A percentile compares a stretch with the other conserved stretches of the same genome.
phyloP scores from a whole-genome alignment of 2,797 vertebrate species.

The Phalloptychus januarius region DNA sequence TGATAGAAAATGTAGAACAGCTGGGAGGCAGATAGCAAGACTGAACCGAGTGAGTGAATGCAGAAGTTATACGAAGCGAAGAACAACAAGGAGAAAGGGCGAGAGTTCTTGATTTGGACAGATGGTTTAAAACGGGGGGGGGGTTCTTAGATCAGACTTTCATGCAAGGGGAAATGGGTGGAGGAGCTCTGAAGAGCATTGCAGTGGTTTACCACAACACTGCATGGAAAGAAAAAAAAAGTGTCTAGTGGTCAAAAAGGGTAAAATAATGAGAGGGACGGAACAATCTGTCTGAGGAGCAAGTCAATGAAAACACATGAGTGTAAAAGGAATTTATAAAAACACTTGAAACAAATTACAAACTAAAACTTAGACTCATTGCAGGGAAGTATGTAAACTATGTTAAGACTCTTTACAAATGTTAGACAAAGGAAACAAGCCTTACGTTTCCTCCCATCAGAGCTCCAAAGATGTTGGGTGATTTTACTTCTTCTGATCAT shows the following conservation, averaged over 20 bases:
- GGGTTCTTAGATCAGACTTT: slow-evolving; percentile 32
- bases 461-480: not conserved
- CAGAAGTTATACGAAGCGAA: not conserved
- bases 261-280: slow-evolving; percentile 3
- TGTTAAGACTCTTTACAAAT: not conserved
- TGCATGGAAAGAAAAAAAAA: slow-evolving; percentile 5
- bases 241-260: not conserved
- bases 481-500: not conserved
- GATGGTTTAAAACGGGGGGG: slow-evolving; percentile 40
- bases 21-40: slow-evolving; percentile 13
- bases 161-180: slow-evolving; percentile 23
- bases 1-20: slow-evolving; percentile 31
- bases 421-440: not conserved
- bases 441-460: not conserved
- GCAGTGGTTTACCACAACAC: slow-evolving; percentile 30
- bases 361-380: not conserved
- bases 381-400: not conserved
- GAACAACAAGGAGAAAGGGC: slow-evolving; percentile 8
- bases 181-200: slow-evolving; percentile 10
- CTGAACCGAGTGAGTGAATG: slow-evolving; percentile 15
- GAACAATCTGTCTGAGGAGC: not conserved
- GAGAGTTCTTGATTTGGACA: slow-evolving; percentile 30
- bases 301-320: not conserved
- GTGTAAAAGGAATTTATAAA: not conserved
- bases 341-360: not conserved